A percentile compares a stretch with the other conserved stretches of the same genome.
phyloP scores from a whole-genome alignment of 2,888 invertebrate species.

The Agrotis segetum region DNA sequence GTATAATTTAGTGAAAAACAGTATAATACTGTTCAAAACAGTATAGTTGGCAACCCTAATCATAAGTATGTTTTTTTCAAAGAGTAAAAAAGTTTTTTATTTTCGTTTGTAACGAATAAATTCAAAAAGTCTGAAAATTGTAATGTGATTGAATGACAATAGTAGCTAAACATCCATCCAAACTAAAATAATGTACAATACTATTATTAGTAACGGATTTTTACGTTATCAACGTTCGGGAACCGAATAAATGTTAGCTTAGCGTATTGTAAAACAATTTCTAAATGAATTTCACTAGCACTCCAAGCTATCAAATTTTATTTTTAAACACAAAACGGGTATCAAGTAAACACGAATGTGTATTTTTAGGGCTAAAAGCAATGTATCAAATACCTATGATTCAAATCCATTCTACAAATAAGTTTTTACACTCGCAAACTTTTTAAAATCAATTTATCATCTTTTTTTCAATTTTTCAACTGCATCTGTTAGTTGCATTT shows the following conservation, averaged over 20 bases:
- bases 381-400: not conserved
- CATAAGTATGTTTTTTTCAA: no score
- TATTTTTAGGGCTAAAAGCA: not conserved
- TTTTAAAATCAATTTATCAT: constrained; percentile 34
- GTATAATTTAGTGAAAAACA: no score
- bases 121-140: no score
- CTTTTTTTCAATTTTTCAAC: constrained; percentile 13
- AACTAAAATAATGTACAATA: no score
- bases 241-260: not conserved
- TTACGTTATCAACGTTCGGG: not conserved
- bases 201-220: no score
- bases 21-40: no score
- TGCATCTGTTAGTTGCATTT: constrained; percentile 34
- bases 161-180: no score
- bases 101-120: no score
- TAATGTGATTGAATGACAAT: no score
- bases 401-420: constrained; percentile 6
- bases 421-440: not conserved
- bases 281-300: not conserved
- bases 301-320: not conserved
- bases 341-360: not conserved
- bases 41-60: no score
- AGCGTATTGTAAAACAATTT: not conserved
- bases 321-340: not conserved
- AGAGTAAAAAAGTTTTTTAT: no score